These are phyloP conservation scores for Melanotaenia duboulayi DNA, from an alignment of 2,113 vertebrate species.

Conservation along the genomic window DNA sequence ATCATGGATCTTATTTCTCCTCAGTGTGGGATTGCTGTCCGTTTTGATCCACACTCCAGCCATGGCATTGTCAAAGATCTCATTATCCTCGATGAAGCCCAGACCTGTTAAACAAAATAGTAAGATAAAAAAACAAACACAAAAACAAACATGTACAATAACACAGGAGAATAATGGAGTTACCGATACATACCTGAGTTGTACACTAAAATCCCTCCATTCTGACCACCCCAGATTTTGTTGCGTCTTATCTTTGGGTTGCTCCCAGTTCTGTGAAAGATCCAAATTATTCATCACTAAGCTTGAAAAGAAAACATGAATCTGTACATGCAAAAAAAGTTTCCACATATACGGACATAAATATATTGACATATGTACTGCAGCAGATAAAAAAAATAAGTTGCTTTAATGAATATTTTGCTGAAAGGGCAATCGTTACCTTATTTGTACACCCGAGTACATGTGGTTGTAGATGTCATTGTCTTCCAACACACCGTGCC, in stretches of 20 bases:
- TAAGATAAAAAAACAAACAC: neutral
- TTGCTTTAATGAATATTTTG: neutral
- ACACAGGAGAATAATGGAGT: neutral
- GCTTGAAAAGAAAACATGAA: neutral
- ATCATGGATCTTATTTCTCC: conserved; percentile 99
- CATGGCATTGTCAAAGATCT: conserved; percentile 99
- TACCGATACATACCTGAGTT: conserved; percentile 88
- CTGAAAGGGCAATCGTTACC: conserved; percentile 77
- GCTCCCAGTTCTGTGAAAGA: conserved; percentile 92
- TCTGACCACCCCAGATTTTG: conserved; percentile 99
- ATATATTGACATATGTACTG: no score
- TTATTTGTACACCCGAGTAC: conserved; percentile 99
- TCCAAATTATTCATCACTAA: neutral
- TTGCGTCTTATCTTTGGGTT: conserved; percentile 99
- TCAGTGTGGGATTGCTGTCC: conserved; percentile 98
- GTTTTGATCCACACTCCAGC: conserved; percentile 99
- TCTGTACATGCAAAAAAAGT: no score
- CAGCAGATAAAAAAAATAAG: no score
- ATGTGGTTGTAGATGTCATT: conserved; percentile 99
- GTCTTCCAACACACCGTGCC: conserved; percentile 97
- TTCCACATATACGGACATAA: no score
- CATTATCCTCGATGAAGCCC: conserved; percentile 99
- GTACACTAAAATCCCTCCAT: conserved; percentile 98
- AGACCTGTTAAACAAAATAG: conserved; percentile 82
- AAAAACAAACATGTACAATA: no score